Evolutionary conservation across 1,140 invertebrate species (phyloP).

Genomic region (Apis dorsata): DNA sequence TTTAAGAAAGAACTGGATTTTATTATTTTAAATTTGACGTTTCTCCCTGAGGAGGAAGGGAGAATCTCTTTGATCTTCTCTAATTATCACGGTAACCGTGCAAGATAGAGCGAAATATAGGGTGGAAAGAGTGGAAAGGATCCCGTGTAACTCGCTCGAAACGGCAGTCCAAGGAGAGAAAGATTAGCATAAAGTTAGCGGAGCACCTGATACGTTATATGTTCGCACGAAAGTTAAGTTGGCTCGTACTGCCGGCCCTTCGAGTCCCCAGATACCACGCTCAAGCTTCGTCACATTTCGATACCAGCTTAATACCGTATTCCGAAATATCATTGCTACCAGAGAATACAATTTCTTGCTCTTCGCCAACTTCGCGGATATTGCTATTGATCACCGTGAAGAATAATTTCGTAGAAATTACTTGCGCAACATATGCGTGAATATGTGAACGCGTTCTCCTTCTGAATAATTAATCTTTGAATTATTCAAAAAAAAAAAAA

Average conservation of each 20-base stretch:
- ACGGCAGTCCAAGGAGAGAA: constrained; percentile 52
- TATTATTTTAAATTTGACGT: too few species aligned
- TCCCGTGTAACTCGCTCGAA: constrained; percentile 20
- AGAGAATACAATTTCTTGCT: constrained; percentile 40
- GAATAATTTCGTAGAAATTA: too few species aligned
- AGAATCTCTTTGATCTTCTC: not conserved
- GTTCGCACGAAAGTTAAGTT: constrained; percentile 67
- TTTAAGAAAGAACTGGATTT: too few species aligned
- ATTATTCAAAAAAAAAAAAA: too few species aligned
- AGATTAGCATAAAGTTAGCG: constrained; percentile 68
- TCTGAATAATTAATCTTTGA: too few species aligned
- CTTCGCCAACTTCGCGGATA: not conserved
- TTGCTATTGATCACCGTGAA: not conserved
- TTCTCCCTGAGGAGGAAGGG: too few species aligned
- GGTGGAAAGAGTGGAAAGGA: constrained; percentile 11
- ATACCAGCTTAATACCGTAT: constrained; percentile 42
- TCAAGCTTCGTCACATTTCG: constrained; percentile 65
- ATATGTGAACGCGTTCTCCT: too few species aligned
- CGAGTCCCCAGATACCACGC: constrained; percentile 56
- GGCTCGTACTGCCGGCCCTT: constrained; percentile 57
- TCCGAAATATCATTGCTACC: constrained; percentile 45
- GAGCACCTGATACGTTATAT: constrained; percentile 44
- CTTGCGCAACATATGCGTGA: too few species aligned
- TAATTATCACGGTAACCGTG: not conserved
- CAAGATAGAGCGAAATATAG: not conserved